Base-by-base conservation (phyloP, 2,113 vertebrate genomes). In the Microtus montanus region DNA sequence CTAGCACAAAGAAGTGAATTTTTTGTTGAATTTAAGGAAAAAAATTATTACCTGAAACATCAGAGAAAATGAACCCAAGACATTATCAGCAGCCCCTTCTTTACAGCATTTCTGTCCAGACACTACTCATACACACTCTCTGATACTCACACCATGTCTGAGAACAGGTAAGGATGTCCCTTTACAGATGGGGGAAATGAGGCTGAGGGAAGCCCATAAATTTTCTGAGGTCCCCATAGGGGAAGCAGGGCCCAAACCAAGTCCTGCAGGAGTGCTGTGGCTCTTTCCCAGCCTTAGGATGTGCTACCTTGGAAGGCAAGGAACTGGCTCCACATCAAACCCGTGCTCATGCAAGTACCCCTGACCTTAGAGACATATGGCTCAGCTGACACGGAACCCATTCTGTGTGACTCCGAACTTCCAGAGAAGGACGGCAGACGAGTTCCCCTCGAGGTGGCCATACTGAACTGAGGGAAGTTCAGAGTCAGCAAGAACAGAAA, bases 311-410 rank as follows among this genome's bases (percentile, higher is more conserved):
- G 35, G 54, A 38, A 38, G 35, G 3, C 7, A 28, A 38, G 80
- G 24, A 82, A 82, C 35, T 15, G 35, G 2, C 52, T 82, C 78
- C 2, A 12, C 35, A n/a, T 58, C 33, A 38, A 54, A 10, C 6
- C 78, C 13, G 2, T 58, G 52, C 9, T 58, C 9, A 11, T 13
- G 4, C 35, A 35, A n/a, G 52, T 1, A 11, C 20, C 26, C 58
- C 3, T 6, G 1, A 44, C 64, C 52, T n/a, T 19, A 35, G 20
- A 26, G 54, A 26, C 28, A 30, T 33, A 35, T 0, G 28, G 15
- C 35, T 24, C 24, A 15, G 7, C 20, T 1, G 4, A 20, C 77
- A 52, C 2, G 1, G 68, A 19, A 4, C n/a, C 3, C 26, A 26
- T 58, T 9, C 41, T 12, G 7, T 35, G 52, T 33, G 33, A 13